phyloP scores from a whole-genome alignment of 2,888 invertebrate genomes.

The Serripes groenlandicus region DNA sequence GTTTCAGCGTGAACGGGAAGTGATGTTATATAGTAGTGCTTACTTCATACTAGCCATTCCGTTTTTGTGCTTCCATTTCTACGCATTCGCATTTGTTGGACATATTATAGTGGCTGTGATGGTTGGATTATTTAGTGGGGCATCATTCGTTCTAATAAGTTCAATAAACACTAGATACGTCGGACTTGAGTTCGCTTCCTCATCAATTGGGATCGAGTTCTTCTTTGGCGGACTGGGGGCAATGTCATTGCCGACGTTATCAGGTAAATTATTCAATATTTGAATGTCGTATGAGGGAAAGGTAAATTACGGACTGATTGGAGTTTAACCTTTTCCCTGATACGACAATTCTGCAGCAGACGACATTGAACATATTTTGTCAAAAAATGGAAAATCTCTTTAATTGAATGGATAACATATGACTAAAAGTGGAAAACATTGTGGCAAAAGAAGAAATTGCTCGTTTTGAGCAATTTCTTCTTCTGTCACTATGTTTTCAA shows the following conservation, averaged over 20 bases:
- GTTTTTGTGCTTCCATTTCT: slow-evolving; percentile 8
- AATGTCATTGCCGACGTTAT: background rate
- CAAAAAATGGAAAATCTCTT: background rate
- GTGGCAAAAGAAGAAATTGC: background rate
- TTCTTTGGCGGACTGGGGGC: slow-evolving; percentile 14
- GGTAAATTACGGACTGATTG: no score
- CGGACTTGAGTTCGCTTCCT: background rate
- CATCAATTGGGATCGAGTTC: slow-evolving; percentile 20
- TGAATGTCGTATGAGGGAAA: no score
- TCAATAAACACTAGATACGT: slow-evolving; percentile 18
- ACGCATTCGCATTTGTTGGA: slow-evolving; percentile 7
- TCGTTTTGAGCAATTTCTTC: background rate
- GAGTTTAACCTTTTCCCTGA: background rate
- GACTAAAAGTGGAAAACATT: background rate
- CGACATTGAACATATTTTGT: background rate
- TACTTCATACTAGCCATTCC: slow-evolving; percentile 19
- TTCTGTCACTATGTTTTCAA: background rate
- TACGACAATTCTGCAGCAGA: background rate
- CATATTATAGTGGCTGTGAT: slow-evolving; percentile 19
- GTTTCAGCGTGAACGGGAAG: background rate
- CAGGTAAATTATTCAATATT: slow-evolving; percentile 26
- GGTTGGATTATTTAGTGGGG: slow-evolving; percentile 17
- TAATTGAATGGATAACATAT: background rate
- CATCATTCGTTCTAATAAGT: slow-evolving; percentile 19
- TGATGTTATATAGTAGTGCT: slow-evolving; percentile 1